These are phyloP conservation scores for Zele albiditarsus DNA, from an alignment of 2,888 invertebrate genomes.

Conservation along the genomic window DNA sequence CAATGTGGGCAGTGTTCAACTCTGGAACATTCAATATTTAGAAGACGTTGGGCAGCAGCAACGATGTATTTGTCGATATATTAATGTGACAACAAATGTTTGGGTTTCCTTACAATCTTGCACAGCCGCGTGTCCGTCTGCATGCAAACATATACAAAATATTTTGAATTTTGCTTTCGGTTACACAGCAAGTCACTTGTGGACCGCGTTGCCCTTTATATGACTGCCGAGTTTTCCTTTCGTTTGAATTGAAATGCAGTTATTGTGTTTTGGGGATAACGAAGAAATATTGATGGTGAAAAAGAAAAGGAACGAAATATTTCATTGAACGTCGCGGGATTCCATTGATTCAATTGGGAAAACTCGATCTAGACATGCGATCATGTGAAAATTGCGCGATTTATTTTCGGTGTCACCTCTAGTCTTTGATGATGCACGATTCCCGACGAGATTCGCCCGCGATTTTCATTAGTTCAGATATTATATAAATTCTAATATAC, in stretches of 20 bases:
- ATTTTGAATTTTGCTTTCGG: slow-evolving; percentile 23
- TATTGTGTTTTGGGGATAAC: neutral
- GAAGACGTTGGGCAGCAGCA: neutral
- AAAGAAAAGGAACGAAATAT: slow-evolving; percentile 10
- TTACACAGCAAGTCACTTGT: neutral
- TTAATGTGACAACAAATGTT: slow-evolving; percentile 35
- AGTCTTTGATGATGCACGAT: slow-evolving; percentile 32
- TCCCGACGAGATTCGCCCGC: slow-evolving; percentile 14
- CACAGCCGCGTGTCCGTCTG: neutral
- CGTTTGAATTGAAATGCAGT: slow-evolving; percentile 24
- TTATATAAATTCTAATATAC: too few species aligned
- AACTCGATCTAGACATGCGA: slow-evolving; percentile 23
- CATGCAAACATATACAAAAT: slow-evolving; percentile 8
- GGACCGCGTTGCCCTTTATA: slow-evolving; percentile 34
- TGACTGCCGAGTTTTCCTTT: slow-evolving; percentile 32
- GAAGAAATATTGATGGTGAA: slow-evolving; percentile 4
- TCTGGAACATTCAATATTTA: neutral
- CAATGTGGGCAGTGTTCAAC: slow-evolving; percentile 26
- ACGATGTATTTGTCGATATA: neutral
- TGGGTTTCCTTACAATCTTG: slow-evolving; percentile 18
- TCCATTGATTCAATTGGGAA: slow-evolving; percentile 24
- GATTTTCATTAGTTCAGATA: neutral
- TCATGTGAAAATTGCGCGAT: slow-evolving; percentile 23
- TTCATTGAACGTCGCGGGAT: neutral
- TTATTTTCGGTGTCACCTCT: slow-evolving; percentile 38